A percentile compares a stretch with the other conserved stretches of the same genome.
Evolutionary conservation across 2,888 invertebrate genomes (phyloP).

Genomic region (Drosophila nigricruria): DNA sequence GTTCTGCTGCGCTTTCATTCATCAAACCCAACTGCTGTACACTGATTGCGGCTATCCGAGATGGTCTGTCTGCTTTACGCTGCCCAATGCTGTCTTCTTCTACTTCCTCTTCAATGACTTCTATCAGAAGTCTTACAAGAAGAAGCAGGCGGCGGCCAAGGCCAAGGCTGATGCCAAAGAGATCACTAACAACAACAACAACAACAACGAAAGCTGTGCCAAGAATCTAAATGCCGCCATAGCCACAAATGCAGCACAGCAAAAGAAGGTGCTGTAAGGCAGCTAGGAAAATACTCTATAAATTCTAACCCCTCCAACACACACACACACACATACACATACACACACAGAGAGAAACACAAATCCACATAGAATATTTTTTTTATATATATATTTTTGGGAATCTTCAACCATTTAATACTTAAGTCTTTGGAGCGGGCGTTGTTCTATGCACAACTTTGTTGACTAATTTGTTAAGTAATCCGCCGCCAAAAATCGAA

Average conservation of each 20-base stretch:
- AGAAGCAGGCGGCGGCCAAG: constrained; percentile 79
- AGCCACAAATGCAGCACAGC: constrained; percentile 32
- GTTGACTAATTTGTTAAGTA: constrained; percentile 81
- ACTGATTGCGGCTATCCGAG: constrained; percentile 95
- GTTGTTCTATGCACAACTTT: constrained; percentile 74
- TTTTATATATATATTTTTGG: constrained; percentile 8
- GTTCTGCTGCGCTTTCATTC: constrained; percentile 94
- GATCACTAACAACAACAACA: constrained; percentile 63
- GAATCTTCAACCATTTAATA: constrained; percentile 12
- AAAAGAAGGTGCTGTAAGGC: constrained; percentile 65
- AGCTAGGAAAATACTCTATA: neutral
- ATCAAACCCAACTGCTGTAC: constrained; percentile 93
- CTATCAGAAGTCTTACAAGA: constrained; percentile 91
- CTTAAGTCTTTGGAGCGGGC: constrained; percentile 24
- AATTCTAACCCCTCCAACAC: constrained; percentile 1
- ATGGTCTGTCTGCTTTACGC: constrained; percentile 92
- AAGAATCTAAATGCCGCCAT: constrained; percentile 72
- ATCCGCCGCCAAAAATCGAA: constrained; percentile 64
- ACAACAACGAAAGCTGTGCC: constrained; percentile 77
- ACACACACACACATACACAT: neutral
- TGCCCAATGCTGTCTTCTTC: constrained; percentile 96
- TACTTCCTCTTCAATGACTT: constrained; percentile 96
- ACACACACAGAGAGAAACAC: constrained; percentile 56
- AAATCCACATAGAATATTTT: constrained; percentile 13
- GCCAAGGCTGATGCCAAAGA: constrained; percentile 57